Conservation (phyloP, 2,797 vertebrate species). For the Semaprochilodus insignis region DNA sequence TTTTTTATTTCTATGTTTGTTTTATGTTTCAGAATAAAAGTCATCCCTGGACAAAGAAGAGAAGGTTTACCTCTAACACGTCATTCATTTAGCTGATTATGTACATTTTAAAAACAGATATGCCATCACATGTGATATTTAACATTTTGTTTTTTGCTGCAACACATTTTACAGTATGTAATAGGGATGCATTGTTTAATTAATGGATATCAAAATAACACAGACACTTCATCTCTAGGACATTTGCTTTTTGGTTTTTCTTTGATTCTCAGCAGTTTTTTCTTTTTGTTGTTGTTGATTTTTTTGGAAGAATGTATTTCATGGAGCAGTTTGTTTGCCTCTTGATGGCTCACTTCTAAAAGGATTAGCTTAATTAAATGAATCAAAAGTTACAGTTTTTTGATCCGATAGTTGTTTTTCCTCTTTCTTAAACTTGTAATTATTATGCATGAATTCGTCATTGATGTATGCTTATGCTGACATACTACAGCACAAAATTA, state of each 20-base stretch:
- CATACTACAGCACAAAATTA: background rate
- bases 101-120: conserved; percentile 45
- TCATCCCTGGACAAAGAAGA: conserved; percentile 39
- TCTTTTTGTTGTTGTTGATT: background rate
- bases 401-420: background rate
- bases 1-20: conserved; percentile 35
- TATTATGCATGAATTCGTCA: background rate
- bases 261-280: background rate
- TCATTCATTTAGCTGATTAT: conserved; percentile 6
- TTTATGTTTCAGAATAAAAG: conserved; percentile 71
- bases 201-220: background rate
- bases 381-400: background rate
- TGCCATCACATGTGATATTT: conserved; percentile 14
- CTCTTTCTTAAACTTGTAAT: background rate
- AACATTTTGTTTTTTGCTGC: conserved; percentile 17
- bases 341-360: background rate
- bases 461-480: background rate
- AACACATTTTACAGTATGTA: background rate
- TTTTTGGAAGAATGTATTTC: background rate
- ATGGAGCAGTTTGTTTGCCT: background rate
- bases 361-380: background rate
- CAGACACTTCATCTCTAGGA: background rate
- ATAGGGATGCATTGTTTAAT: background rate
- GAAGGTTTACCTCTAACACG: conserved; percentile 7
- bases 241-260: background rate